These are phyloP conservation scores for Xerus rutilus DNA, from an alignment of 2,797 vertebrate genomes.

Conservation along the genomic window DNA sequence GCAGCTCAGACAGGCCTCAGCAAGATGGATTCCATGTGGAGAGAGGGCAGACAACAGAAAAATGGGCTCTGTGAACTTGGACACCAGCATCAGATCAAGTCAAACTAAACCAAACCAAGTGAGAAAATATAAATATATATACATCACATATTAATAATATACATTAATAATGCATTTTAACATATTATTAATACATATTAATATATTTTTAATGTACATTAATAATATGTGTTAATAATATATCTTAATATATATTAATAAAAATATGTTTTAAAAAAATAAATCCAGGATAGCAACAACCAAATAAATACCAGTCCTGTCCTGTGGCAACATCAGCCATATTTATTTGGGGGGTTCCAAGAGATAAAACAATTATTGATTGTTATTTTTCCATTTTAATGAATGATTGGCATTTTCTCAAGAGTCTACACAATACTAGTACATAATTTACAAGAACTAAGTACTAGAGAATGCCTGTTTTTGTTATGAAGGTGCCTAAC, in stretches of 20 bases:
- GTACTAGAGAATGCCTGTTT: neutral
- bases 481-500: neutral
- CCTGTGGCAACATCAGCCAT: neutral
- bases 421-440: neutral
- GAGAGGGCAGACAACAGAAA: neutral
- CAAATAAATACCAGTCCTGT: neutral
- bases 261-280: neutral
- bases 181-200: no score
- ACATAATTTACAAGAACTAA: neutral
- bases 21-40: slow-evolving; percentile 62
- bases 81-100: neutral
- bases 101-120: neutral
- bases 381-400: slow-evolving; percentile 12
- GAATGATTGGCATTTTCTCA: neutral
- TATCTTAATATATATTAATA: no score
- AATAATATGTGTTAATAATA: no score
- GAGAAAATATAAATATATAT: neutral
- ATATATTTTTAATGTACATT: no score
- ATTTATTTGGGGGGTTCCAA: neutral
- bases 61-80: neutral
- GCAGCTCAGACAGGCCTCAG: slow-evolving; percentile 59
- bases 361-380: neutral
- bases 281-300: neutral
- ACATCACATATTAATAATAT: neutral
- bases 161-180: no score